These are phyloP conservation scores for Crocodylus rhombifer DNA, from an alignment of 2,797 vertebrate species.

Conservation along the genomic window DNA sequence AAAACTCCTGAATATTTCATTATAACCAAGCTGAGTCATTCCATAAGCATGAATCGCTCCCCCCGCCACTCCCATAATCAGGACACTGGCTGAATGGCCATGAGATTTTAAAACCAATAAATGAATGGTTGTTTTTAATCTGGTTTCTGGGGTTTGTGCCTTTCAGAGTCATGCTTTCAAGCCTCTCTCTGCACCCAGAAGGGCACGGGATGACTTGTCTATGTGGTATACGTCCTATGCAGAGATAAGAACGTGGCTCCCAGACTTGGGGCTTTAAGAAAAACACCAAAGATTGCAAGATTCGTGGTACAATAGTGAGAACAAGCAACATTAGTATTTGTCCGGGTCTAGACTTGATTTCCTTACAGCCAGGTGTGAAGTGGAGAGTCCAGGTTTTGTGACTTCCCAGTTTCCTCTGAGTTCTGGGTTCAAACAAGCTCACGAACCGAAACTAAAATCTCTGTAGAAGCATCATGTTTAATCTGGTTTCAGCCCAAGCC, in stretches of 20 bases:
- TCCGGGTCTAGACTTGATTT: not conserved
- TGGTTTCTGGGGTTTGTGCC: not conserved
- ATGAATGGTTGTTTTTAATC: not conserved
- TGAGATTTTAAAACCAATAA: not conserved
- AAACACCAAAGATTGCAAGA: not conserved
- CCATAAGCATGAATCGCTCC: accelerated
- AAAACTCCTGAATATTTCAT: accelerated
- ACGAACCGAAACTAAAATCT: too few relatives aligned
- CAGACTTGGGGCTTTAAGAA: not conserved
- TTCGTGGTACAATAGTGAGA: not conserved
- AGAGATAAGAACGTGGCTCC: not conserved
- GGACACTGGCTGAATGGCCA: not conserved
- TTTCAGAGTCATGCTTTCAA: not conserved
- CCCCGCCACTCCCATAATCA: not conserved
- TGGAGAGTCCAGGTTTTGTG: not conserved
- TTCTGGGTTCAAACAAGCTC: not conserved
- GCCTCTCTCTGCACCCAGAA: not conserved
- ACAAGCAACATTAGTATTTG: not conserved
- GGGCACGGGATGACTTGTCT: not conserved
- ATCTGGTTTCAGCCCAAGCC: accelerated
- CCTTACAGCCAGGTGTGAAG: not conserved
- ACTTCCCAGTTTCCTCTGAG: not conserved
- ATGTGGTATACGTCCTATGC: too few relatives aligned
- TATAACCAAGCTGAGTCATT: accelerated
- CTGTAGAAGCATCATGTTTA: too few relatives aligned